Base-by-base conservation (phyloP, 1,140 invertebrate species). In the Brachionus rubens region DNA sequence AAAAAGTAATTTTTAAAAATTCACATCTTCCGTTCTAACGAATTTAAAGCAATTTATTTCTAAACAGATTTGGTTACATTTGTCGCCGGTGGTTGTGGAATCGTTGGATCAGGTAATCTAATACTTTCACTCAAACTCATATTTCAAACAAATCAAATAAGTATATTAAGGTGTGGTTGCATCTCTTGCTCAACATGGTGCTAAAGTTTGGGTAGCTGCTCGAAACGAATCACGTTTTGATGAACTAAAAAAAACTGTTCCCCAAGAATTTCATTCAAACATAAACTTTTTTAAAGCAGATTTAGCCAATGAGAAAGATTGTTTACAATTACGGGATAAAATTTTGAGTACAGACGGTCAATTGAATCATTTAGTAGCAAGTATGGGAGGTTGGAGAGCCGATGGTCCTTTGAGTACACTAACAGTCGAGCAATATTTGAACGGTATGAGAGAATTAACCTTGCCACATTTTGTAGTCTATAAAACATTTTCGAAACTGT, bases 341-440 rank as follows among this genome's bases (percentile, higher is more conserved):
- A 72, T 72, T 48, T 48, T 72, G 12, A 6, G 19, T 1, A 72
- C 28, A 14, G 68, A 72, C 3, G 68, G 68, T 9, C 16, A 48
- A n/a, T 24, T 72, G 0, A 72, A 72, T 19, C 68, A 72, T 54
- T 9, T 72, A 10, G 24, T 72, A 9, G 46, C 48, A 0, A 72
- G 68, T 40, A 72, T 72, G 68, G 68, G 68, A 19, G 68, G 68
- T 14, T 72, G 68, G 68, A 26, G 68, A 28, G 19, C 68, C 12
- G 68, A 72, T 41, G 68, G 68, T 50, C 46, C 46, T 4, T 36
- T 72, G 0, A 50, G 46, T 16, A 72, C 68, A n/a, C n/a, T 72
- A 2, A 40, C 46, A n/a, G 48, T 54, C 12, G 68, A 72, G 7
- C 36, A 50, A 12, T 72, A 72, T 47, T 28, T 48, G 3, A 48